These are phyloP conservation scores for Denticeps clupeoides DNA, from an alignment of 2,797 vertebrate species.

Conservation along the genomic window DNA sequence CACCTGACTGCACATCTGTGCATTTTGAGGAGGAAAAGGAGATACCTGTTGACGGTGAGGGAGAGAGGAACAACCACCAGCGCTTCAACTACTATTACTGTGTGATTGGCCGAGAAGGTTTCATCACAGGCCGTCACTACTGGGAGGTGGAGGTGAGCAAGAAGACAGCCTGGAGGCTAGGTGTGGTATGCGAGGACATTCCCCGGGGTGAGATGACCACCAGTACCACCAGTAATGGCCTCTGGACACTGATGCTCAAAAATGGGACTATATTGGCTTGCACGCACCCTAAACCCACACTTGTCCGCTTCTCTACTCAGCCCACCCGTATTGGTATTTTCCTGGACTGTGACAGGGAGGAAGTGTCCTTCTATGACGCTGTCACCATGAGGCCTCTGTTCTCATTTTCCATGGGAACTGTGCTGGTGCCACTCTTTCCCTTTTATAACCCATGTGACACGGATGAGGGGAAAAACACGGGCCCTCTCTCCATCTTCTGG, in stretches of 20 bases:
- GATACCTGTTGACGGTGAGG: not conserved
- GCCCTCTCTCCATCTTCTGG: slow-evolving; percentile 44
- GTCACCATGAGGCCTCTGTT: slow-evolving; percentile 58
- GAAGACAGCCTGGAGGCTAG: slow-evolving; percentile 61
- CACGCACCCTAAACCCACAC: slow-evolving; percentile 53
- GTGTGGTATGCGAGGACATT: slow-evolving; percentile 51
- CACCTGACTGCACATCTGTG: slow-evolving; percentile 40
- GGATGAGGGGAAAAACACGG: slow-evolving; percentile 50
- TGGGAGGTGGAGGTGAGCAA: slow-evolving; percentile 60
- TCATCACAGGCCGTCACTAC: slow-evolving; percentile 58
- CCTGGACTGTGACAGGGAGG: slow-evolving; percentile 58
- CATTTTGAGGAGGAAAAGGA: slow-evolving; percentile 48
- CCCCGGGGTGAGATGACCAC: slow-evolving; percentile 50
- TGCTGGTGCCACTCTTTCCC: slow-evolving; percentile 45
- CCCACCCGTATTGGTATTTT: slow-evolving; percentile 55
- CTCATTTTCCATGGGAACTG: slow-evolving; percentile 47
- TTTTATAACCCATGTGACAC: slow-evolving; percentile 63
- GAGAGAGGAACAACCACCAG: slow-evolving; percentile 40
- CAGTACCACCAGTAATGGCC: slow-evolving; percentile 41
- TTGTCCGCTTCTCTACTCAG: slow-evolving; percentile 34
- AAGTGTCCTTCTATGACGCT: slow-evolving; percentile 64
- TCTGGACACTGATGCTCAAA: slow-evolving; percentile 59
- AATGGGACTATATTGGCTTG: slow-evolving; percentile 45
- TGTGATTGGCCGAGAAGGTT: slow-evolving; percentile 42
- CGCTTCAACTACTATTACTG: slow-evolving; percentile 61